phyloP scores from a whole-genome alignment of 2,797 vertebrate genomes.

The Loris lydekkerianus region DNA sequence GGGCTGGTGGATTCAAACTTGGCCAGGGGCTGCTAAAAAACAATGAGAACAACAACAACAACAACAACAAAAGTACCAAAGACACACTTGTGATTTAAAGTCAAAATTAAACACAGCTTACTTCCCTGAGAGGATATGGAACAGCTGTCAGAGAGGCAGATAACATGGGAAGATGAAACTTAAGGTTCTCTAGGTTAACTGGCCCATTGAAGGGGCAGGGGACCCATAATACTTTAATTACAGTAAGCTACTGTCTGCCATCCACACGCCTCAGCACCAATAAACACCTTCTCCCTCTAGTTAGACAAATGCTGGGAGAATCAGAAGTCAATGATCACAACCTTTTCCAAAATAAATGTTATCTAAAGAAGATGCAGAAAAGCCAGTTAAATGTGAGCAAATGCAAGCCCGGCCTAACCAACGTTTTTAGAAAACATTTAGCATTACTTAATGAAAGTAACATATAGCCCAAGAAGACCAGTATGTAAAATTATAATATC shows the following conservation, averaged over 20 bases:
- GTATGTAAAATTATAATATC: not conserved
- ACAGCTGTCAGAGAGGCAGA: not conserved
- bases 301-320: not conserved
- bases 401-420: not conserved
- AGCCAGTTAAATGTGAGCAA: not conserved
- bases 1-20: too few relatives aligned
- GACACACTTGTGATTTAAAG: not conserved
- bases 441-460: not conserved
- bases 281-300: not conserved
- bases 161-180: not conserved
- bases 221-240: not conserved
- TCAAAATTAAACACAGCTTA: not conserved
- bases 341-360: not conserved
- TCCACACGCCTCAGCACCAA: not conserved
- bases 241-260: not conserved
- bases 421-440: not conserved
- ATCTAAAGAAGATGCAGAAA: not conserved
- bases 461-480: not conserved
- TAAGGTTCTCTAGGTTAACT: not conserved
- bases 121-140: not conserved
- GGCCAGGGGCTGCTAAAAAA: too few relatives aligned
- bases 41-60: too few relatives aligned
- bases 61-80: not conserved
- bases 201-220: not conserved
- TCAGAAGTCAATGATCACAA: not conserved